Evolutionary conservation across 1,140 invertebrate species (phyloP), one percentile per base, ranked within the genome.

Genomic region (Megathymus violae): DNA sequence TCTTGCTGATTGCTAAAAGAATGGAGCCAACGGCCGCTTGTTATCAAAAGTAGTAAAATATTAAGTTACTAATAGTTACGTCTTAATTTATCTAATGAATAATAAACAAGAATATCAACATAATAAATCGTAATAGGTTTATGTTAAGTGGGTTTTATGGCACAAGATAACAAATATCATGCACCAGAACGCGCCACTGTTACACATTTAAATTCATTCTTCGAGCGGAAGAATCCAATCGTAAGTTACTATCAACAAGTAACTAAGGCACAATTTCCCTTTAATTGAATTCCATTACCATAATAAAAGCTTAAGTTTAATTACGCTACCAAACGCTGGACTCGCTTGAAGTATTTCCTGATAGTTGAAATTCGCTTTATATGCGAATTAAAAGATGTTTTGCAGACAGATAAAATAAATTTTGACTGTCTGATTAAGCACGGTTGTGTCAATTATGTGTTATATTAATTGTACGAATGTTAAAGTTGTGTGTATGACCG

Each of bases 201-300:
- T 43, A 41, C 14, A 56, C 15, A 43, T 43, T 56, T 56, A 56
- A 56, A 56, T 56, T 54, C 69, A 71, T 71, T 71, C 69, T 51
- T 52, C 66, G 62, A 72, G 58, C 72, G 70, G 74, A 78, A 80
- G 77, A 78, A 71, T 76, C 62, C 77, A 76, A 78, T 84, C 74
- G 81, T 78, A 69, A 83, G 62, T 77, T 75, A 71, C 71, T 78
- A 82, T 80, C 78, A 77, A 78, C 76, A 76, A 74, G 65, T 71
- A 78, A 76, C 67, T 76, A 69, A 77, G 67, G 65, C 69, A 78
- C 78, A 78, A 80, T 81, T 83, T 74, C 74, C 74, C 72, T 84
- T 83, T 85, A 87, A 87, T 85, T 85, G 82, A 85, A 87, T 87
- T 70, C 71, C 79, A 87, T 87, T 87, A 83, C 76, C 80, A 83